Evolutionary conservation across 2,888 invertebrate species (phyloP), one percentile per base, ranked within the genome.

Genomic region (Drosophila macrospina): DNA sequence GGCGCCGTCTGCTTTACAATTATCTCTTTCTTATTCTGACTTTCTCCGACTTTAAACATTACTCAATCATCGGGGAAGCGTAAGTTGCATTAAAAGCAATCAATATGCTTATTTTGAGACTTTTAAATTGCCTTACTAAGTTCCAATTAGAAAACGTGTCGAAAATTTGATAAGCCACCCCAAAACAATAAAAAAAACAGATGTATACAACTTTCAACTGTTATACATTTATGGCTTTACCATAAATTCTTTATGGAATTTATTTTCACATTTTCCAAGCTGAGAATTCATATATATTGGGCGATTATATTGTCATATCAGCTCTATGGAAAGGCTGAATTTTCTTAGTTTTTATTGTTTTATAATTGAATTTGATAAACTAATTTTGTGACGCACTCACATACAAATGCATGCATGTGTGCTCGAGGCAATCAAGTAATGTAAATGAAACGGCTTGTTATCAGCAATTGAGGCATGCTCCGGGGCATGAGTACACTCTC

Each of bases 331-430:
- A 41, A 34, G 37, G 16, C 26, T 64, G 60, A 44, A 56, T 62
- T 74, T 70, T 62, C 47, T 34, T 71, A 52, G 56, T 55, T 67
- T 57, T 68, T 72, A 82, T 85, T 67, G 69, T 63, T 72, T 60
- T 54, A 63, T 71, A 78, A 86, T 88, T 86, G 74, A 10, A 30
- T 44, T 44, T 79, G 74, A 79, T 86, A 87, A 81, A 66, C 57
- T 68, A 78, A 87, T 76, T 82, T 76, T 79, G 11, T 11, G n/a
- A 26, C 37, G 20, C 51, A n/a, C 13, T 30, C 16, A 47, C 50
- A 41, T 39, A 60, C 34, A 37, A 41, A 47, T 20, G 20, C 20
- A 26, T n/a, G 5, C 30, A 41, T 13, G 13, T 10, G 5, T n/a
- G 10, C 15, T 45, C 26, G 26, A 37, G 26, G 55, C 30, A 62